Percentiles rank a stretch among this genome's conserved stretches.
phyloP scores from a whole-genome alignment of 2,888 invertebrate species.

The Agapetus fuscipes region DNA sequence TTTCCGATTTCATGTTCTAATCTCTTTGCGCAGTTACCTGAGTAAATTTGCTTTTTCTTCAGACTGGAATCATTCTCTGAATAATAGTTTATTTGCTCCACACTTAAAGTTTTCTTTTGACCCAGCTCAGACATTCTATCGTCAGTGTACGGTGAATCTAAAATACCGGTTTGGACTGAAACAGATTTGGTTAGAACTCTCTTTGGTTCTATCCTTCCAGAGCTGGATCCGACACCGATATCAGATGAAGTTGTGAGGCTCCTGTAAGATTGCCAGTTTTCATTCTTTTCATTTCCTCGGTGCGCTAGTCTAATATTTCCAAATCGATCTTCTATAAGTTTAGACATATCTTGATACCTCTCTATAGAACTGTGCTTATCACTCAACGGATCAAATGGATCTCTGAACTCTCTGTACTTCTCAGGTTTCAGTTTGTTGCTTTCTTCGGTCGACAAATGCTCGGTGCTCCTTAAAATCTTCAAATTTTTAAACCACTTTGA shows the following conservation, averaged over 20 bases:
- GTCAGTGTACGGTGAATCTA: conserved; percentile 35
- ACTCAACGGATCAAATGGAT: conserved; percentile 49
- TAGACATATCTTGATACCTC: conserved; percentile 62
- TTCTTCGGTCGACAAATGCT: conserved; percentile 35
- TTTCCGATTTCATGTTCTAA: conserved; percentile 28
- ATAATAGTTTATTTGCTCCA: conserved; percentile 44
- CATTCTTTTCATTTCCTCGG: conserved; percentile 39
- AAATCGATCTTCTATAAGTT: conserved; percentile 57
- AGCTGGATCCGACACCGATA: conserved; percentile 38
- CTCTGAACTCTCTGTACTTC: conserved; percentile 38
- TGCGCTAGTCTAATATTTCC: conserved; percentile 31
- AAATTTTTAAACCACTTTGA: conserved; percentile 58
- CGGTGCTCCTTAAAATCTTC: conserved; percentile 42
- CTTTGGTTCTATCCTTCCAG: conserved; percentile 42
- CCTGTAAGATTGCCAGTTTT: conserved; percentile 44
- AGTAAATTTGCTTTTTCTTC: conserved; percentile 41
- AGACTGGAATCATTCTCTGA: conserved; percentile 44
- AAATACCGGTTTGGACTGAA: conserved; percentile 44
- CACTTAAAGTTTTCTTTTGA: conserved; percentile 41
- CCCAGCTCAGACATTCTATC: conserved; percentile 40
- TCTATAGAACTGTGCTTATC: conserved; percentile 62
- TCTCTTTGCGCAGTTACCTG: conserved; percentile 24
- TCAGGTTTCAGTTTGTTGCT: conserved; percentile 34
- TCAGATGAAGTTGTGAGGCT: conserved; percentile 44
- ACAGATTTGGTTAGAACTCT: conserved; percentile 43